Base-by-base conservation (phyloP, 1,140 invertebrate species). In the Heliothis subflexa region DNA sequence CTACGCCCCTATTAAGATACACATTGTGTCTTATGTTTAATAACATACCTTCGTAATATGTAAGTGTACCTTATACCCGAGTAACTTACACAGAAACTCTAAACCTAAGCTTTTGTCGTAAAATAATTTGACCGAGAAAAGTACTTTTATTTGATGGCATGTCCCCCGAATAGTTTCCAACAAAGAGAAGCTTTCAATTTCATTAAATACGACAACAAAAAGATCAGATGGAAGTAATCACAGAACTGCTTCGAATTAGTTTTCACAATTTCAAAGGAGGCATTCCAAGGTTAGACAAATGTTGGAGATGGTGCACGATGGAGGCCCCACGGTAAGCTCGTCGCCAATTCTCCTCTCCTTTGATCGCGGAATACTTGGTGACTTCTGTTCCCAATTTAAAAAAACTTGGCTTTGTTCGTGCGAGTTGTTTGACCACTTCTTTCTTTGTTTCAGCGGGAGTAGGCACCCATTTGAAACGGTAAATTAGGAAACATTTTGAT, bases 201-300 rank as follows among this genome's bases (percentile, higher is more conserved):
- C 82, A 85, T 90, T 89, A 87, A 87, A 88, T 81, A 85, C 77
- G 82, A 86, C 81, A 85, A 84, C 80, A 78, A 81, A 75, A 82
- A 73, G 49, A 83, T 74, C 78, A 57, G 79, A 72, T 83, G 79
- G 81, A 84, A 86, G 82, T 82, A 79, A 81, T 77, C 81, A 80
- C 83, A 73, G 77, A 84, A 88, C 78, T 89, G 89, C 88, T 87
- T 87, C 77, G 86, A 84, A 89, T 92, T 89, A 90, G 87, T 91
- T 91, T 89, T 79, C 72, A 86, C 85, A 79, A 86, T 85, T 85
- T 90, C 88, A 91, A 91, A 91, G 89, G 86, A 83, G 64, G 90
- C 86, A 93, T 93, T 91, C 91, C 83, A 81, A 83, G 82, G 88
- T 85, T 90, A 89, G 89, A 90, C 88, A 89, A 90, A 88, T 87